These are phyloP conservation scores for Ernsta delagoae DNA, from an alignment of 2,888 invertebrate species.

Conservation along the genomic window DNA sequence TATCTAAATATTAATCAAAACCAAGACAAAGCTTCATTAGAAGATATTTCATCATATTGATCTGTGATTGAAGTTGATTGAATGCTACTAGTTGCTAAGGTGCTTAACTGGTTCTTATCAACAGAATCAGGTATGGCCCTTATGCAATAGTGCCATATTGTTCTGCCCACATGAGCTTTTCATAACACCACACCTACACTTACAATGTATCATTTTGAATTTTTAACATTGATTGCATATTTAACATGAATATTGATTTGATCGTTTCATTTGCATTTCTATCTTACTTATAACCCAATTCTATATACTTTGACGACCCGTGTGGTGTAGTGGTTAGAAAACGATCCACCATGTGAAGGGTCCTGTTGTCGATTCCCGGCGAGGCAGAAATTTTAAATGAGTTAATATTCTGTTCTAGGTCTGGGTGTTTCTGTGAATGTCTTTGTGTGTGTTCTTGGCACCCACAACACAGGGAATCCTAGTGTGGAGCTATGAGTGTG, in stretches of 20 bases:
- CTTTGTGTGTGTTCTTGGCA: too few relatives aligned
- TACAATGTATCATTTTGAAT: slow-evolving; percentile 43
- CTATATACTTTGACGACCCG: too few relatives aligned
- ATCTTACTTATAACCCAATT: too few relatives aligned
- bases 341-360: too few relatives aligned
- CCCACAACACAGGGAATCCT: too few relatives aligned
- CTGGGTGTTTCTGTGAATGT: too few relatives aligned
- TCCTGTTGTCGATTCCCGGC: too few relatives aligned
- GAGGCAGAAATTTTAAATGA: too few relatives aligned
- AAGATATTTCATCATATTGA: slow-evolving; percentile 22
- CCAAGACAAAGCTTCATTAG: slow-evolving; percentile 6
- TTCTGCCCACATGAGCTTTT: slow-evolving; percentile 61
- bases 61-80: slow-evolving; percentile 14
- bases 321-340: too few relatives aligned
- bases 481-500: too few relatives aligned
- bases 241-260: slow-evolving; percentile 17
- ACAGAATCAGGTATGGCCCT: slow-evolving; percentile 51
- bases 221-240: slow-evolving; percentile 37
- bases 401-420: too few relatives aligned
- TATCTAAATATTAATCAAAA: neutral
- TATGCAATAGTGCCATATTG: slow-evolving; percentile 59
- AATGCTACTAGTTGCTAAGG: slow-evolving; percentile 24
- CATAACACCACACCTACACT: slow-evolving; percentile 49
- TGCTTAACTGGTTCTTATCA: slow-evolving; percentile 42
- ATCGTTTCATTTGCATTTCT: neutral